phyloP scores from a whole-genome alignment of 2,888 invertebrate species.

The Melangyna quadrimaculata region DNA sequence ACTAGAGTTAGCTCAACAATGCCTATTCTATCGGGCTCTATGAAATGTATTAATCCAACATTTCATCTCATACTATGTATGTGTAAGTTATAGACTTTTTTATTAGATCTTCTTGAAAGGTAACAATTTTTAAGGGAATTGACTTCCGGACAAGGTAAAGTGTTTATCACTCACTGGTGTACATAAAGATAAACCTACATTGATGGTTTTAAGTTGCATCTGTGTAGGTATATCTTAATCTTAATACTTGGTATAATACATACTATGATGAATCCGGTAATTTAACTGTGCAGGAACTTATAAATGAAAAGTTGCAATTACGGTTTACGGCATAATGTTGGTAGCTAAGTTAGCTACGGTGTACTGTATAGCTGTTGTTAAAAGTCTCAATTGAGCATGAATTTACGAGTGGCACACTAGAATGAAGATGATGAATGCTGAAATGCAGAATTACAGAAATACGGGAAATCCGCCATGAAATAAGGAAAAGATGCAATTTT shows the following conservation, averaged over 20 bases:
- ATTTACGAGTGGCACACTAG: slow-evolving; percentile 18
- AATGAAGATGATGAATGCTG: slow-evolving; percentile 5
- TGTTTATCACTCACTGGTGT: slow-evolving; percentile 5
- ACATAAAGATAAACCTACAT: background rate
- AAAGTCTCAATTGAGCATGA: slow-evolving; percentile 36
- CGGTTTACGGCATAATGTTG: slow-evolving; percentile 13
- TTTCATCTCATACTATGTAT: background rate
- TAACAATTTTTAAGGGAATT: slow-evolving; percentile 12
- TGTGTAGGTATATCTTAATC: background rate
- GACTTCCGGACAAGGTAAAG: slow-evolving; percentile 34
- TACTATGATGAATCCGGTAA: slow-evolving; percentile 44
- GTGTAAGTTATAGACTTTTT: background rate
- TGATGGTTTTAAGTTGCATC: background rate
- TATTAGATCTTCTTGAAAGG: slow-evolving; percentile 16
- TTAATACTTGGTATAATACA: background rate
- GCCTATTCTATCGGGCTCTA: too few species aligned
- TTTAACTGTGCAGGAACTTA: slow-evolving; percentile 43
- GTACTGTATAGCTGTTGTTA: background rate
- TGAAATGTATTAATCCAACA: background rate
- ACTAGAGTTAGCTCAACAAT: too few species aligned
- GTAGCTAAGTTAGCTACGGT: background rate
- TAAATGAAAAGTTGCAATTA: slow-evolving; percentile 51
- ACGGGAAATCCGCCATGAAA: slow-evolving; percentile 17
- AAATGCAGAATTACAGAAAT: slow-evolving; percentile 7
- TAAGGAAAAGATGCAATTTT: slow-evolving; percentile 3